Evolutionary conservation across 2,797 vertebrate species (phyloP).

Genomic region (Pogoniulus pusillus): DNA sequence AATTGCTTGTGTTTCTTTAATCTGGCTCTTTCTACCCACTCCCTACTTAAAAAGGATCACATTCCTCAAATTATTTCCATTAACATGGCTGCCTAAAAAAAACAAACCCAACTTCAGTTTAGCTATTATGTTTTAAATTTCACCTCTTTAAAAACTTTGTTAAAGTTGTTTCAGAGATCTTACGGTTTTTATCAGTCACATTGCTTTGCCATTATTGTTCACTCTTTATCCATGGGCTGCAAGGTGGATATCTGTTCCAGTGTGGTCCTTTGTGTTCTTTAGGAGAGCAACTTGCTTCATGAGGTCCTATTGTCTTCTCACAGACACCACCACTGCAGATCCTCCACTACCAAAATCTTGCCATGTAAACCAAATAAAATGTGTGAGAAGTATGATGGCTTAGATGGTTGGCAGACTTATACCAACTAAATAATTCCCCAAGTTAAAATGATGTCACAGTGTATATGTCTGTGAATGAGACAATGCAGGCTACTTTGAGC

Average conservation of each 20-base stretch:
- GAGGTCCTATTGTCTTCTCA: not conserved
- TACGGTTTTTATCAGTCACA: not conserved
- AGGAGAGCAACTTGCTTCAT: too few relatives aligned
- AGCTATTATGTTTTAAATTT: not conserved
- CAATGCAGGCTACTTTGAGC: not conserved
- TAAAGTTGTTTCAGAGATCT: not conserved
- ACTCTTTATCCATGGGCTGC: not conserved
- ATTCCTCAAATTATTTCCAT: not conserved
- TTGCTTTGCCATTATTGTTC: not conserved
- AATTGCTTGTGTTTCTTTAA: not conserved
- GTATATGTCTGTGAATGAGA: not conserved
- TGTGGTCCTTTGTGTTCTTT: not conserved
- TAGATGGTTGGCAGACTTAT: not conserved
- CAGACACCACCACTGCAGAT: not conserved
- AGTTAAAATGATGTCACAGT: not conserved
- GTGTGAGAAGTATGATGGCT: not conserved
- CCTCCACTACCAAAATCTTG: not conserved
- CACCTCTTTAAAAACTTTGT: not conserved
- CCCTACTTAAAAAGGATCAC: not conserved
- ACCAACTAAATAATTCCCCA: not conserved
- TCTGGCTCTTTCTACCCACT: not conserved
- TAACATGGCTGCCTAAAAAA: not conserved
- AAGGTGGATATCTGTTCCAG: not conserved
- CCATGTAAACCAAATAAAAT: not conserved
- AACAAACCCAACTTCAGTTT: not conserved